phyloP scores from a whole-genome alignment of 1,140 invertebrate species.

The Dolichoris vasculosae region DNA sequence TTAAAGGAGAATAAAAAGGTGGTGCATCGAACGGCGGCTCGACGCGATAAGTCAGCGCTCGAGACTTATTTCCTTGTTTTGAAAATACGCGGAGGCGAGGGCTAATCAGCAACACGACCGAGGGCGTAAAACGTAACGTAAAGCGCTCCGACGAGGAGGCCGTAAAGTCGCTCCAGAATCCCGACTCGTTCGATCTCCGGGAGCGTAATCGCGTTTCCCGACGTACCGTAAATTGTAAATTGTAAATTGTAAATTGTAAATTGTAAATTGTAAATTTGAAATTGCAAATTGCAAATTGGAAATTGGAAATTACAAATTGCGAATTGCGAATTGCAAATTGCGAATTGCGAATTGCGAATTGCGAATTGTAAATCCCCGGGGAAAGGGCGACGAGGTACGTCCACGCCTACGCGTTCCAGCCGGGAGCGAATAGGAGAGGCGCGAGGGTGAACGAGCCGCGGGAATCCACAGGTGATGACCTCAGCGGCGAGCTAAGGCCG shows the following conservation, averaged over 20 bases:
- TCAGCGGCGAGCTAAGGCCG: conserved; percentile 6
- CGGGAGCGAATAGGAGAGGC: neutral
- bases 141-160: too few relatives aligned
- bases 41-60: neutral
- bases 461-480: conserved; percentile 47
- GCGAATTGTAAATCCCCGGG: neutral
- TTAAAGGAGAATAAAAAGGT: neutral
- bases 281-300: too few relatives aligned
- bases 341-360: too few relatives aligned
- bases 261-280: too few relatives aligned
- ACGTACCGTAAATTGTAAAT: too few relatives aligned
- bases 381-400: neutral
- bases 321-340: too few relatives aligned
- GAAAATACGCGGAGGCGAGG: neutral
- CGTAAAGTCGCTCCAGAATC: neutral
- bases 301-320: too few relatives aligned
- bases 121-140: too few relatives aligned
- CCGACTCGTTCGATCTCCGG: too few relatives aligned
- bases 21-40: neutral
- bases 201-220: neutral
- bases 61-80: neutral
- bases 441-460: conserved; percentile 16
- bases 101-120: neutral
- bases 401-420: neutral
- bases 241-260: too few relatives aligned